Conservation (phyloP, 2,888 invertebrate genomes). For the Orthosia incerta region DNA sequence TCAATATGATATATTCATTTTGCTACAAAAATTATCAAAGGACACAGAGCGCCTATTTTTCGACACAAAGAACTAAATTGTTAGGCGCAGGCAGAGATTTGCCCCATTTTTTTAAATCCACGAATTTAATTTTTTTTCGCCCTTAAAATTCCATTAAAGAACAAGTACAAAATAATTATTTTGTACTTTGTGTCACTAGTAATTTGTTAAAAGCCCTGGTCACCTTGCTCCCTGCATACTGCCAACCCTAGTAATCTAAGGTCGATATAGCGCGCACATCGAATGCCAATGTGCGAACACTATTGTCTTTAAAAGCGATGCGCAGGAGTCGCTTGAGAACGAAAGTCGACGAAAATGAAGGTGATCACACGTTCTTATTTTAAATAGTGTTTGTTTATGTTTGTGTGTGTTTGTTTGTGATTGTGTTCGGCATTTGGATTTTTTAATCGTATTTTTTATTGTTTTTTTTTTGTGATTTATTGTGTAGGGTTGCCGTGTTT, state of each 20-base stretch:
- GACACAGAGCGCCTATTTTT: too few relatives aligned
- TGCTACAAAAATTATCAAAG: too few relatives aligned
- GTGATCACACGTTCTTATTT: conserved; percentile 84
- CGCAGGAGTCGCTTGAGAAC: conserved; percentile 72
- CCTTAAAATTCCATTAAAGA: too few relatives aligned
- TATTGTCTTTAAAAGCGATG: conserved; percentile 88
- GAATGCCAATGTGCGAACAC: conserved; percentile 80
- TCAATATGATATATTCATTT: too few relatives aligned
- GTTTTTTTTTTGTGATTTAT: neutral
- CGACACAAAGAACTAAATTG: too few relatives aligned
- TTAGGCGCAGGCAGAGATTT: too few relatives aligned
- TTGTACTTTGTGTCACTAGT: too few relatives aligned
- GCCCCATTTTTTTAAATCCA: too few relatives aligned
- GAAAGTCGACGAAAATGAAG: conserved; percentile 89
- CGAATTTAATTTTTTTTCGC: too few relatives aligned
- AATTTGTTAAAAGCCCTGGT: conserved; percentile 23
- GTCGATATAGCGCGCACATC: conserved; percentile 78
- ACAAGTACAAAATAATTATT: too few relatives aligned
- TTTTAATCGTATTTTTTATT: neutral
- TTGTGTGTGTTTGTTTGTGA: conserved; percentile 62
- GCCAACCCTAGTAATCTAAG: conserved; percentile 74
- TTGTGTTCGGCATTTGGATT: conserved; percentile 43
- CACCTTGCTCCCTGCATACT: conserved; percentile 12
- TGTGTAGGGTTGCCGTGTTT: neutral
- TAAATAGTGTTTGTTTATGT: conserved; percentile 59